Percentiles rank a stretch among this genome's conserved stretches.
phyloP scores from a whole-genome alignment of 2,888 invertebrate species.

The Agrochola lychnidis region DNA sequence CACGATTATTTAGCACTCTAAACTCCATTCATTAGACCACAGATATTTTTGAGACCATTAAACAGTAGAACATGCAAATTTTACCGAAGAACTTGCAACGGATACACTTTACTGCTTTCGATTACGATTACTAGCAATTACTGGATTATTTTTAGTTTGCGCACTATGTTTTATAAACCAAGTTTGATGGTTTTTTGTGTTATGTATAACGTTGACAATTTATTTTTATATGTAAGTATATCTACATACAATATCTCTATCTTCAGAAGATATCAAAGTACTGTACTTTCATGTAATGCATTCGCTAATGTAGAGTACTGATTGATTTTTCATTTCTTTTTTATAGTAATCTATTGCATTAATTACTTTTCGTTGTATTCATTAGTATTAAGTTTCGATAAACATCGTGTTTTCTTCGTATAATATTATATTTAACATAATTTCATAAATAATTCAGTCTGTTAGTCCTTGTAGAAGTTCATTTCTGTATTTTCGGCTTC shows the following conservation, averaged over 20 bases:
- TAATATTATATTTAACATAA: neutral
- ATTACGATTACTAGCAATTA: conserved; percentile 68
- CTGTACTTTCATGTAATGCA: neutral
- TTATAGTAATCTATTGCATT: neutral
- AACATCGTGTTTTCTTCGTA: neutral
- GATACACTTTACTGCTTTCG: conserved; percentile 72
- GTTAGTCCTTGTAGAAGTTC: neutral
- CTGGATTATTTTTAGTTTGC: conserved; percentile 48
- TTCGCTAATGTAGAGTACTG: neutral
- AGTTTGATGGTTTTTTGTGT: neutral
- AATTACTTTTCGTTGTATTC: conserved; percentile 1
- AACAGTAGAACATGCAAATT: conserved; percentile 53
- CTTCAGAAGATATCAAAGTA: neutral
- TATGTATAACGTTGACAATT: neutral
- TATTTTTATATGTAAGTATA: too few relatives aligned
- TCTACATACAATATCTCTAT: neutral
- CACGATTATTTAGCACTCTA: conserved; percentile 42
- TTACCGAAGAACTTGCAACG: conserved; percentile 64
- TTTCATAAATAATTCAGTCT: neutral
- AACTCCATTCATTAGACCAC: conserved; percentile 58
- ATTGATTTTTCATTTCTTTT: conserved; percentile 14
- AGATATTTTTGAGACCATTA: conserved; percentile 44
- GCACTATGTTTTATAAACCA: neutral
- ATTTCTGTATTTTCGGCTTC: conserved; percentile 1
- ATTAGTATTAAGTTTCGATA: neutral